phyloP scores from a whole-genome alignment of 2,888 invertebrate genomes.

The Cepaea hortensis region DNA sequence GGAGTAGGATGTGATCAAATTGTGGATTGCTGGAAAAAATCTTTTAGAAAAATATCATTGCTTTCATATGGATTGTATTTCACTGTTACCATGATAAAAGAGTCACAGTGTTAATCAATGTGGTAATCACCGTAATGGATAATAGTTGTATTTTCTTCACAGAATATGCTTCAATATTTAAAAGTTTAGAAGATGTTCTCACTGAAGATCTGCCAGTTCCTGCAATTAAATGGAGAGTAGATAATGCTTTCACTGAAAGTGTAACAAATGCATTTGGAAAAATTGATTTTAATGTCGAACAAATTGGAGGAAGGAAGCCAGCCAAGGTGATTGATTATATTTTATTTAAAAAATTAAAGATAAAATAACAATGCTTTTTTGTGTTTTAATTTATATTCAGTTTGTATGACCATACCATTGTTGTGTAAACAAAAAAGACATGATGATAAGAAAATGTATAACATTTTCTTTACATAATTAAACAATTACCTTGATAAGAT shows the following conservation, averaged over 20 bases:
- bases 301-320: constrained; percentile 65
- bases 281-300: constrained; percentile 66
- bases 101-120: neutral
- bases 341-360: neutral
- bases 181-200: constrained; percentile 51
- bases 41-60: too few species aligned
- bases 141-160: constrained; percentile 16
- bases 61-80: too few species aligned
- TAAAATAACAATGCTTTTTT: neutral
- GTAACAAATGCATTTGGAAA: constrained; percentile 62
- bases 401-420: too few species aligned
- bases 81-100: too few species aligned
- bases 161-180: constrained; percentile 55
- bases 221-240: constrained; percentile 55
- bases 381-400: too few species aligned
- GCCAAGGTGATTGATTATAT: constrained; percentile 60
- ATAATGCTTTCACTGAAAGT: constrained; percentile 46
- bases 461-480: too few species aligned
- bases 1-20: too few species aligned
- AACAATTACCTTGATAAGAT: too few species aligned
- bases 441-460: too few species aligned
- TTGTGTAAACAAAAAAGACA: too few species aligned
- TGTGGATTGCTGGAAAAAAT: too few species aligned
- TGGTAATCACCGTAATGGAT: neutral
- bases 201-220: constrained; percentile 55